Conservation (phyloP, 2,797 vertebrate species). For the Hyperoplus immaculatus region DNA sequence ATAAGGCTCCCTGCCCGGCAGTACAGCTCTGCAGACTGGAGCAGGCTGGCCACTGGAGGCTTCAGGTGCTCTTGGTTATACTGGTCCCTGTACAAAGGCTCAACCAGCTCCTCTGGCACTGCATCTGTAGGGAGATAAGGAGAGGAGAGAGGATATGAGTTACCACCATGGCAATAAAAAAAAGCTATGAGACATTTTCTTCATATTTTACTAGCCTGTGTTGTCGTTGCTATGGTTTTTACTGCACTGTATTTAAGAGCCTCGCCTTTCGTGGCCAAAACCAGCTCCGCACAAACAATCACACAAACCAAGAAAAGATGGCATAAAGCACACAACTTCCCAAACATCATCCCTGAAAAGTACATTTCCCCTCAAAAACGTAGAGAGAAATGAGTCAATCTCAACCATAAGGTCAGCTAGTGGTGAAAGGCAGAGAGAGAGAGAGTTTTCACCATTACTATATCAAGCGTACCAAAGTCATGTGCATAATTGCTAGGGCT, state of each 20-base stretch:
- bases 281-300: not conserved
- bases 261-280: not conserved
- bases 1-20: constrained; percentile 98
- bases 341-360: not conserved
- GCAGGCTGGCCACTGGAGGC: constrained; percentile 93
- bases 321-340: not conserved
- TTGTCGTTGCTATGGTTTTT: constrained; percentile 39
- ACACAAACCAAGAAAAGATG: constrained; percentile 7
- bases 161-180: constrained; percentile 10
- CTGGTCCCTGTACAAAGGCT: constrained; percentile 97
- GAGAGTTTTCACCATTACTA: not conserved
- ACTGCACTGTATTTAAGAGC: not conserved
- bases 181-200: not conserved
- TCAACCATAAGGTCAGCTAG: not conserved
- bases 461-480: not conserved
- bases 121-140: constrained; percentile 84
- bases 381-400: not conserved
- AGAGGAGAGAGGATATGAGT: not conserved
- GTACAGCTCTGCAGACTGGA: constrained; percentile 97
- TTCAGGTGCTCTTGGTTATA: constrained; percentile 99
- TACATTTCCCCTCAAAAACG: not conserved
- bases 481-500: not conserved
- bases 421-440: not conserved
- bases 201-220: constrained; percentile 4
- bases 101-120: constrained; percentile 92